Percentiles rank a stretch among this genome's conserved stretches.
Evolutionary conservation across 2,113 vertebrate species (phyloP).

Genomic region (Athene noctua): DNA sequence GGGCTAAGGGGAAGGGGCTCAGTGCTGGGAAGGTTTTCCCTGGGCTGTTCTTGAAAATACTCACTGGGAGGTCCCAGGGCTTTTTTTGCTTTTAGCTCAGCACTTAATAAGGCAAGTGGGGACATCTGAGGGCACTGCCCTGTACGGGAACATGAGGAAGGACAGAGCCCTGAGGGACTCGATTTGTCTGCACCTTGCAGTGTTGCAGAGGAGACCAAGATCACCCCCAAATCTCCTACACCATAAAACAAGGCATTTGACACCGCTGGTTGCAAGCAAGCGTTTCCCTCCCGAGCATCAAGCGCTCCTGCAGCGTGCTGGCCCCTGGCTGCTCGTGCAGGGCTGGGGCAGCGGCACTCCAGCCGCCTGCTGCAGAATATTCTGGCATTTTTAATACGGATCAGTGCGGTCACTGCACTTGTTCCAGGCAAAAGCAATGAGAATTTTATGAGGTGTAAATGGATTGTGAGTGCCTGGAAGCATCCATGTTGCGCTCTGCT

Average conservation of each 20-base stretch:
- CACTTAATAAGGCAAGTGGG: not conserved
- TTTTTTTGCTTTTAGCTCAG: not conserved
- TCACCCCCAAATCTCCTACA: not conserved
- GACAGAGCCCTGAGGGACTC: not conserved
- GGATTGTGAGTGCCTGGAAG: constrained; percentile 14
- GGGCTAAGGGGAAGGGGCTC: not conserved
- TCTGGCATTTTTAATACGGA: not conserved
- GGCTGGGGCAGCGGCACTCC: not conserved
- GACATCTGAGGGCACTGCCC: not conserved
- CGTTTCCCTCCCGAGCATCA: not conserved
- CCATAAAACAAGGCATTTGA: not conserved
- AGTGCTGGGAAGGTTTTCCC: not conserved
- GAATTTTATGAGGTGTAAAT: constrained; percentile 61
- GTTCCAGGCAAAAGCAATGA: constrained; percentile 23
- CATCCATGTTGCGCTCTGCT: not conserved
- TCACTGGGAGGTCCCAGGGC: not conserved
- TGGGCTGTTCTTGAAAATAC: not conserved
- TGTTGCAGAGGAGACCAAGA: not conserved
- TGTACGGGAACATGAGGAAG: fast-evolving
- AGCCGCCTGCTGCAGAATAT: not conserved
- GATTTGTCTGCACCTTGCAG: not conserved
- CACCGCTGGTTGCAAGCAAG: not conserved
- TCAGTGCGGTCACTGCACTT: constrained; percentile 1
- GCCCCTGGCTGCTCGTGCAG: fast-evolving
- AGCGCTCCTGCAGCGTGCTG: fast-evolving